Evolutionary conservation across 1,140 invertebrate species (phyloP), one percentile per base, ranked within the genome.

Genomic region (Drosophila insularis): DNA sequence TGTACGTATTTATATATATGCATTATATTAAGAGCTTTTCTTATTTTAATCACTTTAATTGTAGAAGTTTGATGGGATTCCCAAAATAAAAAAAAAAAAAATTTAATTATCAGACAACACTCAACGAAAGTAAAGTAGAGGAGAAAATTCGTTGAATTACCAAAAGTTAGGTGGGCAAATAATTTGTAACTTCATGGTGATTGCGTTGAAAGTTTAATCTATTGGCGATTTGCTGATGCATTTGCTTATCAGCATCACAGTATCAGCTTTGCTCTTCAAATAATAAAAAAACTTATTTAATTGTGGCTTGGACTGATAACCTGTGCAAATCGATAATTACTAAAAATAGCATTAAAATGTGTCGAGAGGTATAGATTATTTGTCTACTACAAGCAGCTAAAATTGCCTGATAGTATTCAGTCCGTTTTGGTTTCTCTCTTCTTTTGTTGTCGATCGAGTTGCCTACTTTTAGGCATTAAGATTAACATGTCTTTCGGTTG

Each of bases 371-470:
- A 43, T 32, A 55, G 50, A 62, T 64, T 67, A 71, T 66, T 32
- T 64, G 35, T 17, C 1, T 63, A 72, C 53, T 65, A 74, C 7
- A 35, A 35, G 54, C 65, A 68, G 60, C 73, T 74, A 54, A 37
- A 13, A 63, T 53, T 39, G 54, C 13, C 67, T 65, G 21, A 37
- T 40, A 31, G 50, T 69, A 31, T 56, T 64, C 1, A 27, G 27
- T 27, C 27, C 4, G 27, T 27, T 74, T 67, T 74, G 10, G 35
- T 65, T 81, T 31, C 21, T 43, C 19, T 50, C 6, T 35, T 35
- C 10, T 35, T 8, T 35, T 10, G 10, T 5, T 11, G 8, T 11
- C 32, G 32, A 10, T 35, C 2, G 32, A 4, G 55, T 46, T 4
- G 14, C 14, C 14, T 5, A 31, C 35, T 37, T n/a, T 58, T 39